phyloP scores from a whole-genome alignment of 2,888 invertebrate genomes.

The Phortica okadai region DNA sequence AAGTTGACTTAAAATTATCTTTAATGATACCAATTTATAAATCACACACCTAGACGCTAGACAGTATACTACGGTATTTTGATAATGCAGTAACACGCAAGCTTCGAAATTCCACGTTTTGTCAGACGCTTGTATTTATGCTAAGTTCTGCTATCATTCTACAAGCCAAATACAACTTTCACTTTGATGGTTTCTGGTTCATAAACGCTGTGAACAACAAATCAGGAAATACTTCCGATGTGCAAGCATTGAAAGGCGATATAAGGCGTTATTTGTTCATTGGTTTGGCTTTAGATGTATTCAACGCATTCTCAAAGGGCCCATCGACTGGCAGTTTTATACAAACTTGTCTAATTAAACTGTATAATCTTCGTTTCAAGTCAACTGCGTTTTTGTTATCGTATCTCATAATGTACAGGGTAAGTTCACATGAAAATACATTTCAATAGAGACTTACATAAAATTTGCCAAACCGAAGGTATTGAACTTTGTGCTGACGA shows the following conservation, averaged over 20 bases:
- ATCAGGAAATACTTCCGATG: conserved; percentile 28
- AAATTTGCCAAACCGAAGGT: conserved; percentile 32
- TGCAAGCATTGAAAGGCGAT: conserved; percentile 40
- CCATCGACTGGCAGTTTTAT: neutral
- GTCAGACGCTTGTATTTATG: conserved; percentile 59
- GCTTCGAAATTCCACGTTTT: conserved; percentile 38
- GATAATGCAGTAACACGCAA: conserved; percentile 44
- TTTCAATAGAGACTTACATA: neutral
- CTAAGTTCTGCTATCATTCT: conserved; percentile 50
- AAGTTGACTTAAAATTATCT: neutral
- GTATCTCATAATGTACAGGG: conserved; percentile 54
- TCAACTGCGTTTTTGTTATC: conserved; percentile 49
- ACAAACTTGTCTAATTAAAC: neutral
- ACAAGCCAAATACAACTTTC: conserved; percentile 41
- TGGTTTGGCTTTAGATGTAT: conserved; percentile 52
- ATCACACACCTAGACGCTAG: conserved; percentile 46
- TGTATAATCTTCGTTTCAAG: conserved; percentile 40
- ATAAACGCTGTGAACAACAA: conserved; percentile 46
- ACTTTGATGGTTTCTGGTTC: conserved; percentile 57
- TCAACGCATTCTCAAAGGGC: conserved; percentile 37
- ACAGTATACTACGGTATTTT: conserved; percentile 48
- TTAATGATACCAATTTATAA: neutral
- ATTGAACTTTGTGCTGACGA: conserved; percentile 43
- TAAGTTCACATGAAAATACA: conserved; percentile 18
- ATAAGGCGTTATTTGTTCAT: conserved; percentile 50